Percentiles rank a stretch among this genome's conserved stretches.
Conservation (phyloP, 2,888 invertebrate species). For the Actias luna region DNA sequence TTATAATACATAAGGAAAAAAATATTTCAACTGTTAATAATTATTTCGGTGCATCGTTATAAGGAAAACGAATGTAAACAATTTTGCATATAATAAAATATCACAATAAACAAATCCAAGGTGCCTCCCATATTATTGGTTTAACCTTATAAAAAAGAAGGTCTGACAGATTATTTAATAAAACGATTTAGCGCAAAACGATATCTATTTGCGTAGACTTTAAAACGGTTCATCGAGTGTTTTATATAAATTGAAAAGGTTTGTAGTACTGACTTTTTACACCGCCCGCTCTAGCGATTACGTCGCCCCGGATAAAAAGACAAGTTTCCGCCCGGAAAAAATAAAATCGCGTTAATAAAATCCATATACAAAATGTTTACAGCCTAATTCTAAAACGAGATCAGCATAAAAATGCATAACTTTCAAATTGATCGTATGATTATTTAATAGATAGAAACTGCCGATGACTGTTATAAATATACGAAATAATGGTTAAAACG, state of each 20-base stretch:
- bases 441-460: slow-evolving; percentile 24
- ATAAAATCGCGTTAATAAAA: neutral
- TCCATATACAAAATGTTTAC: neutral
- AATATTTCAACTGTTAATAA: neutral
- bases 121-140: slow-evolving; percentile 43
- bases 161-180: slow-evolving; percentile 51
- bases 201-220: slow-evolving; percentile 5
- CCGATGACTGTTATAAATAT: slow-evolving; percentile 32
- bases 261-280: too few species aligned
- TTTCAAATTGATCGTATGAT: slow-evolving; percentile 5
- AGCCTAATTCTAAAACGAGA: slow-evolving; percentile 5
- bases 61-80: slow-evolving; percentile 16
- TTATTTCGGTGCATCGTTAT: slow-evolving; percentile 8
- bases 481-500: slow-evolving; percentile 28
- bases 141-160: slow-evolving; percentile 52
- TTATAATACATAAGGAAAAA: neutral
- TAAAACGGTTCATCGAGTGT: neutral
- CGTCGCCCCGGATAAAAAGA: too few species aligned
- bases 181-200: slow-evolving; percentile 40
- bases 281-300: too few species aligned
- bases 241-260: too few species aligned
- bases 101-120: slow-evolving; percentile 29
- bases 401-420: slow-evolving; percentile 2
- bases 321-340: too few species aligned
- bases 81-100: slow-evolving; percentile 12